A percentile compares a stretch with the other conserved stretches of the same genome.
phyloP scores from a whole-genome alignment of 1,140 invertebrate species.

The Magallana angulata region DNA sequence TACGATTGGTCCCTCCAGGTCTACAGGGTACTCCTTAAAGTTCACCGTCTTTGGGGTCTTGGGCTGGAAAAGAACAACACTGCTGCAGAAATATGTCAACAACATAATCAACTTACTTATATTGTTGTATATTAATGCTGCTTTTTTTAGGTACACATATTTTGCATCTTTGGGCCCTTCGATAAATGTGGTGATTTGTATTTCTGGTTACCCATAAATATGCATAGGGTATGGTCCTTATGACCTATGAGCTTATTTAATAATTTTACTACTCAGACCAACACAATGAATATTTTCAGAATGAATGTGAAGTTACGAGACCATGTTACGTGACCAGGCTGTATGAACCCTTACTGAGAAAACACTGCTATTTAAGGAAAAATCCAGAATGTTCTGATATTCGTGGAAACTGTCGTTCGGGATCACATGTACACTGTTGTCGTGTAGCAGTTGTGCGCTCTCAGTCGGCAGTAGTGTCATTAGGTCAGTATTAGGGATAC shows the following conservation, averaged over 20 bases:
- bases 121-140: no score
- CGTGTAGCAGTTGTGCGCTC: not conserved
- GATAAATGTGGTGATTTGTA: no score
- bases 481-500: not conserved
- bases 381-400: constrained; percentile 30
- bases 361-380: constrained; percentile 5
- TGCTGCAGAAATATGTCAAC: not conserved
- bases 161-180: no score
- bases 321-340: no score
- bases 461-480: not conserved
- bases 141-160: no score
- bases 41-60: constrained; percentile 60
- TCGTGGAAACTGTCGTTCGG: not conserved
- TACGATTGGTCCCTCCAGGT: constrained; percentile 66
- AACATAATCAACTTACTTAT: no score
- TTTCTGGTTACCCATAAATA: no score
- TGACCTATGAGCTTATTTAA: no score
- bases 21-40: constrained; percentile 66
- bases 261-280: no score
- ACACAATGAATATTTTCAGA: no score
- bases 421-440: not conserved
- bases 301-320: no score
- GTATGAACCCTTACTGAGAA: not conserved
- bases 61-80: constrained; percentile 46
- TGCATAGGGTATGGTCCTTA: no score